Evolutionary conservation across 2,113 vertebrate genomes (phyloP).

Genomic region (Bubalus kerabau): DNA sequence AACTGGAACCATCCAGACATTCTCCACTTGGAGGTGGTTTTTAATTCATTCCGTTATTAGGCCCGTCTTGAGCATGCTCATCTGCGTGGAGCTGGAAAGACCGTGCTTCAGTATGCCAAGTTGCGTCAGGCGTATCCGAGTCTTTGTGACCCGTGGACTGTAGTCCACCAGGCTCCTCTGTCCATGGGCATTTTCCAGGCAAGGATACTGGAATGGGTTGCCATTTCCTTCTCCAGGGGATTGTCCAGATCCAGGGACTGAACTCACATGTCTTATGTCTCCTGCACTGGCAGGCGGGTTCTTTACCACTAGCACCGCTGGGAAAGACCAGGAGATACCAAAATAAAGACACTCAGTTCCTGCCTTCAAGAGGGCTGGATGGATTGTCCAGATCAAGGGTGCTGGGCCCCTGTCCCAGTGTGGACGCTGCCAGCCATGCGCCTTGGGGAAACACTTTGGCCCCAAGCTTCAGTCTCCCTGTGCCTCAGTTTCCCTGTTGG

Average conservation of each 20-base stretch:
- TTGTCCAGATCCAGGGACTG: not conserved
- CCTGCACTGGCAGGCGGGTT: not conserved
- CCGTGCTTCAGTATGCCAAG: not conserved
- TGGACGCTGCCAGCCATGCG: rapidly evolving
- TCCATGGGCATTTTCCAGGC: not conserved
- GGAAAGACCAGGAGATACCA: not conserved
- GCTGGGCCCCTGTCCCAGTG: not conserved
- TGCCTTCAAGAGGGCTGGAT: not conserved
- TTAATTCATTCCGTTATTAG: rapidly evolving
- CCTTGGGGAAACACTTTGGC: no score
- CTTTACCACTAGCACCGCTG: not conserved
- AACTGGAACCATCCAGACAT: rapidly evolving
- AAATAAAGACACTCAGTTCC: not conserved
- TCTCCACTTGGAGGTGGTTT: rapidly evolving
- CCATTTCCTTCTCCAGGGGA: not conserved
- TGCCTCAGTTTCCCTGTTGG: not conserved
- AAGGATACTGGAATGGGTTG: not conserved
- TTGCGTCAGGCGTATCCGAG: not conserved
- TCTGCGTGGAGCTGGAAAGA: not conserved
- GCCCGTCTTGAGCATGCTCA: rapidly evolving
- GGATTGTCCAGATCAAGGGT: not conserved
- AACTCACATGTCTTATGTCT: not conserved
- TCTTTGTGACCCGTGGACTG: not conserved
- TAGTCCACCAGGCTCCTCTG: not conserved
- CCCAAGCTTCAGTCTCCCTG: rapidly evolving